Evolutionary conservation across 1,140 invertebrate species (phyloP).

Genomic region (Drosophila micromelanica): DNA sequence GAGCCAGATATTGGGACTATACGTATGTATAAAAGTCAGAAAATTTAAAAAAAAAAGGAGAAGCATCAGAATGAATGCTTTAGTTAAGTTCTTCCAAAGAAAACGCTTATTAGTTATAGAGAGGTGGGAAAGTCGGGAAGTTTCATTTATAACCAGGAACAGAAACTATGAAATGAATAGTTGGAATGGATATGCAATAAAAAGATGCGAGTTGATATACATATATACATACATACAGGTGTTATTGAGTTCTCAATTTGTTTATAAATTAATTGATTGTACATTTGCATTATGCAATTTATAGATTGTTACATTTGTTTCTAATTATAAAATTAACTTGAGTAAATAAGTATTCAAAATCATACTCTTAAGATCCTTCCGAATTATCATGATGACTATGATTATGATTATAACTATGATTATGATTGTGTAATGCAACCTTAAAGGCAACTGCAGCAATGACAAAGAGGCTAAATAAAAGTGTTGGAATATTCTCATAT

Average conservation of each 20-base stretch:
- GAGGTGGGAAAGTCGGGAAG: neutral
- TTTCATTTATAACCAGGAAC: conserved; percentile 3
- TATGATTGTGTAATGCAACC: conserved; percentile 28
- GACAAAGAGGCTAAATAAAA: conserved; percentile 38
- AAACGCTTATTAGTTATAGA: conserved; percentile 79
- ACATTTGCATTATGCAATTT: conserved; percentile 7
- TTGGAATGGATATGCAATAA: conserved; percentile 1
- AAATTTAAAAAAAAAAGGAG: too few relatives aligned
- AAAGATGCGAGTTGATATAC: conserved; percentile 9
- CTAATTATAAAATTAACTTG: conserved; percentile 18
- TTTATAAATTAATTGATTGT: conserved; percentile 11
- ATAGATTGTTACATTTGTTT: conserved; percentile 57
- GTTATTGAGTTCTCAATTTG: conserved; percentile 34
- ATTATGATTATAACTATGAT: conserved; percentile 6
- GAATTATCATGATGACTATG: conserved; percentile 27
- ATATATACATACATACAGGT: conserved; percentile 16
- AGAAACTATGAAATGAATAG: conserved; percentile 9
- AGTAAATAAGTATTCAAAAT: conserved; percentile 22
- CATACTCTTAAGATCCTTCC: conserved; percentile 56
- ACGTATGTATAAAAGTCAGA: conserved; percentile 25
- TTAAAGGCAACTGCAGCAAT: conserved; percentile 45
- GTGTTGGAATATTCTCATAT: conserved; percentile 4
- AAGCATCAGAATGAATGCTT: conserved; percentile 53
- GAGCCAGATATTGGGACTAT: conserved; percentile 4
- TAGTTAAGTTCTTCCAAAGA: conserved; percentile 79